These are phyloP conservation scores for Hucho hucho DNA, from an alignment of 2,113 vertebrate species.

Conservation along the genomic window DNA sequence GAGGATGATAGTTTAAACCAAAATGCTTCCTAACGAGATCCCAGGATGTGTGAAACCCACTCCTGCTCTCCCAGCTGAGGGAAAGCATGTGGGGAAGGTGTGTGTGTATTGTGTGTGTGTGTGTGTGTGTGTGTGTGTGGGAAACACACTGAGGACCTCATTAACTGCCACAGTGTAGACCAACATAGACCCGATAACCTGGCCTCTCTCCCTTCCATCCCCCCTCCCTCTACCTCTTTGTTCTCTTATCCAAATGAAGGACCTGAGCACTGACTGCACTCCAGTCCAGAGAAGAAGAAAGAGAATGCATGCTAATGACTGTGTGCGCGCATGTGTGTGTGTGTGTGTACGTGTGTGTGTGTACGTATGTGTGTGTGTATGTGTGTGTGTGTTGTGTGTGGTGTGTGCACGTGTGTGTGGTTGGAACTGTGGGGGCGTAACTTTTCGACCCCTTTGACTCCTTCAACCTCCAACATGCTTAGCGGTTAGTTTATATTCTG, in stretches of 20 bases:
- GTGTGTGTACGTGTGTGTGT: not conserved
- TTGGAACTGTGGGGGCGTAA: not conserved
- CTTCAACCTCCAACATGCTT: no score
- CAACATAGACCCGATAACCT: constrained; percentile 12
- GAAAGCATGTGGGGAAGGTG: not conserved
- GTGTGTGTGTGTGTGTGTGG: no score
- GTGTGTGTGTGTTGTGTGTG: no score
- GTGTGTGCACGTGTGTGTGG: no score
- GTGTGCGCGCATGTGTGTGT: not conserved
- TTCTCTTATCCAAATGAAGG: constrained; percentile 1
- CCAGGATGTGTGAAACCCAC: constrained; percentile 26
- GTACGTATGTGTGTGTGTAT: not conserved
- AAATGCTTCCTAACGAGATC: constrained; percentile 40
- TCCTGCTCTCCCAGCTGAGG: constrained; percentile 4
- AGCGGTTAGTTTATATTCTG: no score
- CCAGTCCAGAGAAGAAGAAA: not conserved
- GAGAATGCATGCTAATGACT: not conserved
- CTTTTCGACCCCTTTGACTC: not conserved
- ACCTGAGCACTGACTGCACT: not conserved
- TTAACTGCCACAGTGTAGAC: constrained; percentile 14
- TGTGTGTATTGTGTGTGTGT: no score
- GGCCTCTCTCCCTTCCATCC: not conserved
- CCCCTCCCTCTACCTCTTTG: not conserved
- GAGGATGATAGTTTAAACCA: not conserved
- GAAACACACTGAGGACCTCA: constrained; percentile 24